Evolutionary conservation across 1,140 invertebrate species (phyloP), one percentile per base, ranked within the genome.

Genomic region (Drosophila micromelanica): DNA sequence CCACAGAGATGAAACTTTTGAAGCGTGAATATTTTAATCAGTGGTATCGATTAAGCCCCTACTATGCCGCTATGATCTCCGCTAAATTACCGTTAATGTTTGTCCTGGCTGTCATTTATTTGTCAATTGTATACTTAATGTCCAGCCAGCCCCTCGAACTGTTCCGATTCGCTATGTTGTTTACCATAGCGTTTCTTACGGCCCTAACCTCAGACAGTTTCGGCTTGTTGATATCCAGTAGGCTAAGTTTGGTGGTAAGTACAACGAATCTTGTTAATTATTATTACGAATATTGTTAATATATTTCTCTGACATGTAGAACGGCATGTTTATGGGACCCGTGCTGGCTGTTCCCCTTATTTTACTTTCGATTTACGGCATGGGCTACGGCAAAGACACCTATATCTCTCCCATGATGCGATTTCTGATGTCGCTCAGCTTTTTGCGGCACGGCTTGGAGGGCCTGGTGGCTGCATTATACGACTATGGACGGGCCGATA

Each of bases 1-100:
- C 98, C 1, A 94, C 95, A 20, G 97, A 99, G 93, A 96, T 98
- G 54, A 94, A 95, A 52, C 93, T 98, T 4, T 93, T 99, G 70
- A 97, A 97, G 76, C 93, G 97, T 59, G 98, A 99, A 93, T 96
- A 98, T 86, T 96, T 98, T 79, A 99, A 99, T 92, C 95, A 96
- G 76, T 99, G 98, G 98, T 99, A 98, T 92, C 95, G 96, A 23
- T 91, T 98, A 12, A 96, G 96, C 86, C 95, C 98, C 0, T 99
- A 99, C 90, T 98, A 97, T 91, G 94, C 96, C 8, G 97, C 98
- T 0, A 94, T 97, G 78, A 96, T 97, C 0, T 90, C 97, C 54
- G 95, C 97, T 0, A 94, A 94, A 23, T 93, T 96, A 27, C 96
- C 96, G 5, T 84, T 92, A 0, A 95, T 97, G 93, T 92, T 97